Evolutionary conservation across 2,888 invertebrate genomes (phyloP), one percentile per base, ranked within the genome.

Genomic region (Microplitis deprimator): DNA sequence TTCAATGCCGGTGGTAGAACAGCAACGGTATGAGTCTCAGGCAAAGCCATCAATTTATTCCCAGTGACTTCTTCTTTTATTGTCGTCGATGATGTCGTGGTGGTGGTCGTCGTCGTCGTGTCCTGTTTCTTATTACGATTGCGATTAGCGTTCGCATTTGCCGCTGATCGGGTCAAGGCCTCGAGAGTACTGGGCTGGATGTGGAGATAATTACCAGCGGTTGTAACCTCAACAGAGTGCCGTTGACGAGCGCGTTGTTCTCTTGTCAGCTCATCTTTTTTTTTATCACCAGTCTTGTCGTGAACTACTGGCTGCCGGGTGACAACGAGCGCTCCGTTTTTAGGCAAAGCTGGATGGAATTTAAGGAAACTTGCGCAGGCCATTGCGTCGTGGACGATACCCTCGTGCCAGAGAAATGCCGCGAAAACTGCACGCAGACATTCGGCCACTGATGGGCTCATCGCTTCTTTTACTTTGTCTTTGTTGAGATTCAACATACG

Each of bases 381-480:
- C 94, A 99, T 98, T 6, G 98, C 98, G 89, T 99, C 98, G 88
- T 98, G 98, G 0, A 98, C 98, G 68, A 98, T 94, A 13, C 98
- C 96, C 91, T 98, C 98, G 87, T 99, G 98, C 98, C 98, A 99
- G 1, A 99, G 91, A 84, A 98, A 94, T 0, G 98, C 97, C 0
- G 98, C 98, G 90, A 99, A 99, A 5, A 98, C 96, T 0, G 98
- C 96, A n/a, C 99, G 91, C 29, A 98, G 90, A 83, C 97, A 95
- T 89, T 98, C 97, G 0, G 97, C 97, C 73, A 97, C 95, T 0
- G 97, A 96, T 0, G 98, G 97, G 81, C 97, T 96, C 88, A 97
- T 93, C 0, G 98, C 98, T 83, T 94, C 93, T 88, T 97, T 96
- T 0, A 93, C 92, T 10, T 94, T 92, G 81, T 93, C 92, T 86